Evolutionary conservation across 1,140 invertebrate genomes (phyloP).

Genomic region (Bradynema listronoti): DNA sequence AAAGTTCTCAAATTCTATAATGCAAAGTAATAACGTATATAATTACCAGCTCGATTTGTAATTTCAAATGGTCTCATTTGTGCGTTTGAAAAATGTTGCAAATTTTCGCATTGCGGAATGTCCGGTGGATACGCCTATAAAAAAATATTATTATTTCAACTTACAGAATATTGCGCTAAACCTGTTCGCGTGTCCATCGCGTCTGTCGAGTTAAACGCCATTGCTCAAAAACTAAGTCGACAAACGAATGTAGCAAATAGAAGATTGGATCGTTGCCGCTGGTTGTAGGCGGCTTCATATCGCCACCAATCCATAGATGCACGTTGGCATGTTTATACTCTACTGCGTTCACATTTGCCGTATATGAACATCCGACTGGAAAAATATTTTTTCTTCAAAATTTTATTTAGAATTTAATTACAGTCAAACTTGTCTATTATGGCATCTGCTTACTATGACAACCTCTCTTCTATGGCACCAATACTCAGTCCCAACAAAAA

Average conservation of each 20-base stretch:
- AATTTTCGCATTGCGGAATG: constrained; percentile 43
- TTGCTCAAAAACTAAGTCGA: constrained; percentile 57
- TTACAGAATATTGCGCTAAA: background rate
- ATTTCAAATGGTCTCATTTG: constrained; percentile 53
- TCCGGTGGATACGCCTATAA: constrained; percentile 44
- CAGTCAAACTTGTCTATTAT: too few species aligned
- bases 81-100: constrained; percentile 53
- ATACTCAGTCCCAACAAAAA: too few species aligned
- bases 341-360: constrained; percentile 48
- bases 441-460: too few species aligned
- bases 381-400: too few species aligned
- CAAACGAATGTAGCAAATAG: constrained; percentile 56
- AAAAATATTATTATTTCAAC: constrained; percentile 6
- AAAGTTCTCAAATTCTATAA: too few species aligned
- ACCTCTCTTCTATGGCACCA: too few species aligned
- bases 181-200: constrained; percentile 38
- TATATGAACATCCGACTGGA: constrained; percentile 55
- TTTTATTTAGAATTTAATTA: too few species aligned
- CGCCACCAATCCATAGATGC: constrained; percentile 50
- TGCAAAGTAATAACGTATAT: constrained; percentile 13
- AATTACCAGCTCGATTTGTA: constrained; percentile 44
- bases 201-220: constrained; percentile 52
- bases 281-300: constrained; percentile 38
- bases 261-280: constrained; percentile 41
- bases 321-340: constrained; percentile 54